These are phyloP conservation scores for Calypte anna DNA, from an alignment of 2,113 vertebrate genomes.

Conservation along the genomic window DNA sequence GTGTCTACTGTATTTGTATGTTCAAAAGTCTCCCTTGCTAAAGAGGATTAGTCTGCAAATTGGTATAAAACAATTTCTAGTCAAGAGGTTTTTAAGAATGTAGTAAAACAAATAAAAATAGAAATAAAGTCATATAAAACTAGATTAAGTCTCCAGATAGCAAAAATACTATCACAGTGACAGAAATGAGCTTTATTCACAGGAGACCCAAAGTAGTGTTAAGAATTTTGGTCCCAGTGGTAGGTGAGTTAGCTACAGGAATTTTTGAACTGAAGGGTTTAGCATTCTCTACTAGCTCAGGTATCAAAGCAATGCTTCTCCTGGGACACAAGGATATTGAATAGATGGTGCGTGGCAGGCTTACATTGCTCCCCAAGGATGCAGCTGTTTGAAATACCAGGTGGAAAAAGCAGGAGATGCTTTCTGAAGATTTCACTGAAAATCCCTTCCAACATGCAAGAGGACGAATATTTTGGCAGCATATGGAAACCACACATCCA, in stretches of 20 bases:
- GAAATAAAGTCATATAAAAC: not conserved
- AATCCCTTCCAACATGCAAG: not conserved
- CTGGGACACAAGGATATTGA: not conserved
- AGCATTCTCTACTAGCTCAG: not conserved
- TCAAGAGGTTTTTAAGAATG: not conserved
- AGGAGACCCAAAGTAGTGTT: not conserved
- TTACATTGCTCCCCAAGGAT: not conserved
- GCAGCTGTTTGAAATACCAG: not conserved
- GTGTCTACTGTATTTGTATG: not conserved
- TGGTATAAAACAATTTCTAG: not conserved
- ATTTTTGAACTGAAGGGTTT: not conserved
- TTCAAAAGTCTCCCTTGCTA: not conserved
- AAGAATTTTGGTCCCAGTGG: not conserved
- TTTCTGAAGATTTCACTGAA: not conserved
- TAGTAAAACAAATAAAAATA: not conserved
- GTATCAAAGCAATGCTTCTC: not conserved
- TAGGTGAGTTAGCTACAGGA: not conserved
- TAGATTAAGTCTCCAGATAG: not conserved
- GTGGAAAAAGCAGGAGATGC: not conserved
- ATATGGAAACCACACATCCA: not conserved
- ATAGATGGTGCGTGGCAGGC: not conserved
- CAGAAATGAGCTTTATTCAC: not conserved
- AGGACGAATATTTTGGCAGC: not conserved
- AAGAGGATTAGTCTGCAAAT: not conserved
- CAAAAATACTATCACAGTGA: not conserved